A percentile compares a stretch with the other conserved stretches of the same genome.
phyloP scores from a whole-genome alignment of 2,888 invertebrate species.

The Drosophila paracracens region DNA sequence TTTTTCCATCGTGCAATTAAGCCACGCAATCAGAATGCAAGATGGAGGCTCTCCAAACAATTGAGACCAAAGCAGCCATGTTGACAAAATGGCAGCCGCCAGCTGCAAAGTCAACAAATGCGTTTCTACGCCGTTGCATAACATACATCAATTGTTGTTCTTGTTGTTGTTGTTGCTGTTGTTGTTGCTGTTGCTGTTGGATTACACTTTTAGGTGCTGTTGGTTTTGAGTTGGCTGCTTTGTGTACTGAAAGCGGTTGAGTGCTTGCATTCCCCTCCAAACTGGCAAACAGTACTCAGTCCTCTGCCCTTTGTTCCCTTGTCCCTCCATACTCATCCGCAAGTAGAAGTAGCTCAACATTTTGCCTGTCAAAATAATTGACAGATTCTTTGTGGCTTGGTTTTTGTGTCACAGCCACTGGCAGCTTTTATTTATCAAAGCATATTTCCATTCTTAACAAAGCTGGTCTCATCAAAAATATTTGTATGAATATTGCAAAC shows the following conservation, averaged over 20 bases:
- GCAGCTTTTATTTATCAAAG: not conserved
- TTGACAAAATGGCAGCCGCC: slow-evolving; percentile 72
- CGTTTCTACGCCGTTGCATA: slow-evolving; percentile 37
- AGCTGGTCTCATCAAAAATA: not conserved
- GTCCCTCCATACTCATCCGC: not conserved
- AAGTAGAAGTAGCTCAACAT: slow-evolving; percentile 1
- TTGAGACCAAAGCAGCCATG: slow-evolving; percentile 44
- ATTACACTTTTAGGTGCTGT: slow-evolving; percentile 50
- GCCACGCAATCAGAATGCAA: slow-evolving; percentile 76
- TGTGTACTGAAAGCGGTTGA: slow-evolving; percentile 37
- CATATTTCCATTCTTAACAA: not conserved
- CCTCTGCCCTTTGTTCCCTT: not conserved
- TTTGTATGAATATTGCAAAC: not conserved
- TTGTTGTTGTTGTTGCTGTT: slow-evolving; percentile 21
- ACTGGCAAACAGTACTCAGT: slow-evolving; percentile 7
- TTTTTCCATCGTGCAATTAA: slow-evolving; percentile 65
- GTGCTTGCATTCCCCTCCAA: slow-evolving; percentile 24
- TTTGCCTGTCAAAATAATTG: slow-evolving; percentile 5
- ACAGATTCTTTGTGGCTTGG: not conserved
- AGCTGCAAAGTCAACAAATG: slow-evolving; percentile 73
- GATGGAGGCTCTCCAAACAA: slow-evolving; percentile 75
- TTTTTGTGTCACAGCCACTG: not conserved
- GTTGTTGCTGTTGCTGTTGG: slow-evolving; percentile 28
- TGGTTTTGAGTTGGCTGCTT: slow-evolving; percentile 32
- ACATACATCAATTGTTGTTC: slow-evolving; percentile 35